These are phyloP conservation scores for Karalla daura DNA, from an alignment of 2,797 vertebrate species.

Conservation along the genomic window DNA sequence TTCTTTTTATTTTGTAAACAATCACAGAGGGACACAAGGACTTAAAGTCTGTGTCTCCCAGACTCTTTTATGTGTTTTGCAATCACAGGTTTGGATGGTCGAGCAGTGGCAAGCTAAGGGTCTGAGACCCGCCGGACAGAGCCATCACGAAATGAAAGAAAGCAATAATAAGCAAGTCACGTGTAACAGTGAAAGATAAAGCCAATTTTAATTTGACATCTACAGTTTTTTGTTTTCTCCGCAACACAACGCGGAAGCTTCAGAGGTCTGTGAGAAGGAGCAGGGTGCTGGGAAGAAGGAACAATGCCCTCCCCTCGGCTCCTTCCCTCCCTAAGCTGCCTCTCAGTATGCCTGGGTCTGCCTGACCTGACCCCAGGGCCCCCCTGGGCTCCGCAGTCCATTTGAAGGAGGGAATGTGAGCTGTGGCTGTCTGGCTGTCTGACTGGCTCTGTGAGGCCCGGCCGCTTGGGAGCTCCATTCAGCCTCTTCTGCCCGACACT, in stretches of 20 bases:
- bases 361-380: constrained; percentile 69
- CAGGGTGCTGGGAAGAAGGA: constrained; percentile 42
- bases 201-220: constrained; percentile 54
- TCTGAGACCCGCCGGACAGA: constrained; percentile 36
- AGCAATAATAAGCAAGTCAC: constrained; percentile 73
- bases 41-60: constrained; percentile 56
- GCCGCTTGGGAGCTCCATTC: constrained; percentile 81
- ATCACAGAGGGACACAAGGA: constrained; percentile 44
- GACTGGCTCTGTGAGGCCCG: constrained; percentile 61
- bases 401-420: constrained; percentile 79
- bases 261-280: constrained; percentile 15
- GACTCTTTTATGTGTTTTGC: constrained; percentile 52
- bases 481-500: constrained; percentile 81
- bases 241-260: constrained; percentile 26
- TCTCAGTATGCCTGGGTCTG: constrained; percentile 58
- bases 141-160: constrained; percentile 55
- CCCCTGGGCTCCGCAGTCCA: constrained; percentile 63
- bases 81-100: constrained; percentile 52
- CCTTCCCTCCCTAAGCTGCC: constrained; percentile 36
- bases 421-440: constrained; percentile 69
- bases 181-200: constrained; percentile 42
- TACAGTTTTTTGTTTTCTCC: constrained; percentile 60
- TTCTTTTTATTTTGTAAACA: constrained; percentile 55
- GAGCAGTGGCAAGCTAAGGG: constrained; percentile 44
- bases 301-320: constrained; percentile 46